Conservation (phyloP, 2,797 vertebrate species). For the Leptatherina wallacei region DNA sequence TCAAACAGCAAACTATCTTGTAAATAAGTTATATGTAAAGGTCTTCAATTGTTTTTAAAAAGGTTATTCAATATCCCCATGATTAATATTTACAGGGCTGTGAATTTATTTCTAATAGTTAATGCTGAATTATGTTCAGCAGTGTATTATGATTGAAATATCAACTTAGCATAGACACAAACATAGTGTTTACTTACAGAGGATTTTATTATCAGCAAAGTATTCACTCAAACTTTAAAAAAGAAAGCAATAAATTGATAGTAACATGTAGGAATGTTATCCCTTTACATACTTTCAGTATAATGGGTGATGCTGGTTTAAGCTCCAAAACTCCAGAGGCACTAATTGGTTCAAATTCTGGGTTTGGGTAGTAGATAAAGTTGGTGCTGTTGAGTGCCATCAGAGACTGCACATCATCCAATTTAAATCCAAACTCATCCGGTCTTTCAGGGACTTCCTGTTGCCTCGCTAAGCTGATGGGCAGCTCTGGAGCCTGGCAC, state of each 20-base stretch:
- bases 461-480: constrained; percentile 85
- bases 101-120: too few relatives aligned
- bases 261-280: not conserved
- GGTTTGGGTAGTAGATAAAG: constrained; percentile 97
- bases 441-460: constrained; percentile 88
- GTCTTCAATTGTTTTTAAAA: not conserved
- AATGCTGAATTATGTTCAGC: not conserved
- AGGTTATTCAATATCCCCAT: not conserved
- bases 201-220: not conserved
- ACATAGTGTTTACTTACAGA: not conserved
- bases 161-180: not conserved
- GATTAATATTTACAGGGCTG: not conserved
- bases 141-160: not conserved
- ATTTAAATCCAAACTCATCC: constrained; percentile 95
- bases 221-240: not conserved
- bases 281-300: constrained; percentile 88
- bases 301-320: constrained; percentile 96
- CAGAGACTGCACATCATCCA: constrained; percentile 92
- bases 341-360: constrained; percentile 92
- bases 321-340: constrained; percentile 92
- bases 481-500: constrained; percentile 92
- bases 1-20: not conserved
- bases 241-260: not conserved
- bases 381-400: constrained; percentile 93
- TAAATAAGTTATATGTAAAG: not conserved